phyloP scores from a whole-genome alignment of 2,113 vertebrate species.

The Grammomys surdaster region DNA sequence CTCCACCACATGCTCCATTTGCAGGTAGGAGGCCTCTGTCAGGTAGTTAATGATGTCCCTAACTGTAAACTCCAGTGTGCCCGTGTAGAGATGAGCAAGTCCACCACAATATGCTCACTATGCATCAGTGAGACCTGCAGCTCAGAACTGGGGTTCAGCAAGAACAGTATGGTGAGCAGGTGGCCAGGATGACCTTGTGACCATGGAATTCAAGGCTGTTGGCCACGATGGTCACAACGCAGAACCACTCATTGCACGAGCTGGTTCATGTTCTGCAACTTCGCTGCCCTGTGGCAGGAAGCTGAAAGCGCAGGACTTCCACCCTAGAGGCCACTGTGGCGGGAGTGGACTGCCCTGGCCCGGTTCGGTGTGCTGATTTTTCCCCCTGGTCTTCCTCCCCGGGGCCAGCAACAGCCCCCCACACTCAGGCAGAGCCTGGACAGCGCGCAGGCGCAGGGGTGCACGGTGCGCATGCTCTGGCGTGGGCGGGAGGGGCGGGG shows the following conservation, averaged over 20 bases:
- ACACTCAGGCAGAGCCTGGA: slow-evolving; percentile 73
- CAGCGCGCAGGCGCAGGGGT: slow-evolving; percentile 78
- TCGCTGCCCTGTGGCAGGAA: slow-evolving; percentile 92
- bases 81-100: slow-evolving; percentile 96
- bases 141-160: slow-evolving; percentile 91
- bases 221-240: slow-evolving; percentile 94
- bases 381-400: slow-evolving; percentile 65
- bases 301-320: slow-evolving; percentile 92
- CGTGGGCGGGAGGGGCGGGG: slow-evolving; percentile 78
- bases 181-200: slow-evolving; percentile 95
- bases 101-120: slow-evolving; percentile 91
- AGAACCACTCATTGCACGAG: slow-evolving; percentile 92
- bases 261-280: slow-evolving; percentile 92
- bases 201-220: slow-evolving; percentile 92
- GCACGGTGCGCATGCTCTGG: slow-evolving; percentile 73
- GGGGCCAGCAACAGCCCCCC: slow-evolving; percentile 74
- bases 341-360: slow-evolving; percentile 72
- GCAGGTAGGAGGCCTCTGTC: slow-evolving; percentile 95
- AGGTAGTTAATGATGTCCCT: slow-evolving; percentile 95
- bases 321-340: slow-evolving; percentile 85
- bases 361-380: slow-evolving; percentile 72
- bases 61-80: slow-evolving; percentile 91
- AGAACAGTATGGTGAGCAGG: slow-evolving; percentile 95
- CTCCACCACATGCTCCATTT: slow-evolving; percentile 97
- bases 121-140: slow-evolving; percentile 92